Evolutionary conservation across 2,888 invertebrate genomes (phyloP), one percentile per base, ranked within the genome.

Genomic region (Stenchaetothrips biformis): DNA sequence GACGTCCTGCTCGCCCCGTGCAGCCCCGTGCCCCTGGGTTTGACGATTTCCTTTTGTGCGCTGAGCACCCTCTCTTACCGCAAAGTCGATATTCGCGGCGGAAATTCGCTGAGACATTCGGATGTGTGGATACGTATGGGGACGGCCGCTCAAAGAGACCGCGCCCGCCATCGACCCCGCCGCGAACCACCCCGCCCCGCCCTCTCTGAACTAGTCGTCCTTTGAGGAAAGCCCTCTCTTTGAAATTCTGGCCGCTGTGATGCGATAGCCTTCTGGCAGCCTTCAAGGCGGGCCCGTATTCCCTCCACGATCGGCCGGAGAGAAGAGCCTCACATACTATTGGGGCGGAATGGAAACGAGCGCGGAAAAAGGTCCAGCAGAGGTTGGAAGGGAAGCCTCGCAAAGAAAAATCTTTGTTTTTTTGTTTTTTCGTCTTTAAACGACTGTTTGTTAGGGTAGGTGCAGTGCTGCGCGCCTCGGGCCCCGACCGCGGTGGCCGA

Each of bases 81-180:
- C 67, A 74, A 74, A 74, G 67, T 74, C 67, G 67, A 74, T 74
- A 74, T 74, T 25, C 67, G 67, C 25, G 67, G 67, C 67, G 67
- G 67, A 74, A 74, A 74, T 74, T 74, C 67, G 67, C 21, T 74
- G 67, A 74, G 67, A 74, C 67, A 25, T 74, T 74, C 67, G 67
- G 67, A 74, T 74, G 67, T 74, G 67, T 74, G 67, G 67, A 74
- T 21, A 74, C 67, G 67, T 74, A 74, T 74, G 67, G 67, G 67
- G 67, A 74, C 67, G 67, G 21, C 67, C 25, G 67, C 25, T 74
- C 67, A 74, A 74, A 74, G 67, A 74, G 67, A 74, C 67, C 67
- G 67, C 67, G 37, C 37, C n/a, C n/a, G n/a, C n/a, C n/a, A n/a
- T n/a, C n/a, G n/a, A n/a, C n/a, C n/a, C n/a, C 53, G 6, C 53